These are phyloP conservation scores for Brachyrhaphis roseni DNA, from an alignment of 2,797 vertebrate species.

Conservation along the genomic window DNA sequence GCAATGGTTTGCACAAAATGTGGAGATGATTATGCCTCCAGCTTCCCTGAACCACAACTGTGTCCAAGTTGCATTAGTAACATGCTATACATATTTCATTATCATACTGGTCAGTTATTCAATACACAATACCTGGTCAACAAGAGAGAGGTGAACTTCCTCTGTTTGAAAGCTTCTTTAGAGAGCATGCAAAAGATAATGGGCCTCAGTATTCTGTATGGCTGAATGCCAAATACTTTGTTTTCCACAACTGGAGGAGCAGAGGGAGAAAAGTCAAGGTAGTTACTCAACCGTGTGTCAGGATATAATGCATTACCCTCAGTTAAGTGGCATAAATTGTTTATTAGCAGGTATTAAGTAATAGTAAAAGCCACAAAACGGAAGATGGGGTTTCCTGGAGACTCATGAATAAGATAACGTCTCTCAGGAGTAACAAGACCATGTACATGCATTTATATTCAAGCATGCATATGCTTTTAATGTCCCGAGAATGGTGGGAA, in stretches of 20 bases:
- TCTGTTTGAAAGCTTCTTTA: constrained; percentile 56
- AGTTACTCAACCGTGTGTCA: constrained; percentile 72
- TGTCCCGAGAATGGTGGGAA: background rate
- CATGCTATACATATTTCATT: constrained; percentile 61
- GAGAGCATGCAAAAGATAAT: constrained; percentile 65
- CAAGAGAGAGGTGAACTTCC: constrained; percentile 50
- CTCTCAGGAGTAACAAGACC: constrained; percentile 36
- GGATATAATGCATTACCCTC: constrained; percentile 66
- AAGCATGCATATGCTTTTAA: constrained; percentile 6
- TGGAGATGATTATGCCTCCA: constrained; percentile 35
- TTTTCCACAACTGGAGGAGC: constrained; percentile 68
- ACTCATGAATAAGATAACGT: constrained; percentile 60
- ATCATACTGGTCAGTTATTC: constrained; percentile 54
- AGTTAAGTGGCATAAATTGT: constrained; percentile 74
- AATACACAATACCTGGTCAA: constrained; percentile 64
- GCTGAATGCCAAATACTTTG: constrained; percentile 72
- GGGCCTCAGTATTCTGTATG: constrained; percentile 72
- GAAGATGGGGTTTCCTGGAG: constrained; percentile 43
- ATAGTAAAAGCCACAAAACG: constrained; percentile 61
- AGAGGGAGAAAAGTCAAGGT: constrained; percentile 61
- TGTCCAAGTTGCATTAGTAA: constrained; percentile 44
- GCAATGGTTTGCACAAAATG: constrained; percentile 15
- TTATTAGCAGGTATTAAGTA: constrained; percentile 76
- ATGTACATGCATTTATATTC: constrained; percentile 12
- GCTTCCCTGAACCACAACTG: constrained; percentile 24